phyloP scores from a whole-genome alignment of 2,113 vertebrate genomes.

The Tetrao urogallus region DNA sequence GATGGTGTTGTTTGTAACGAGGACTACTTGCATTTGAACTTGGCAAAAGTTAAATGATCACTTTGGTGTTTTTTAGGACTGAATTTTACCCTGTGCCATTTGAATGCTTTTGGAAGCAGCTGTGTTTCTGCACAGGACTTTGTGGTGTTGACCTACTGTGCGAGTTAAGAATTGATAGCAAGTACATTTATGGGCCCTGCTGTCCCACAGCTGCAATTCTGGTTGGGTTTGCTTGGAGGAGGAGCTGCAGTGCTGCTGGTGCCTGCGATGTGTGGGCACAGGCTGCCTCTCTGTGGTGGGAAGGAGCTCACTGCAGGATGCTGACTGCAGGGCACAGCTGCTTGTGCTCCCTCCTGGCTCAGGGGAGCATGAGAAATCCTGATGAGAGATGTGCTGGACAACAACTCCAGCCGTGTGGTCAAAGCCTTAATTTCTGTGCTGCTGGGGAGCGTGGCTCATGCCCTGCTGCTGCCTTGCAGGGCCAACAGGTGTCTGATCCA shows the following conservation, averaged over 20 bases:
- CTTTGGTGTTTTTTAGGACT: background rate
- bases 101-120: fast-evolving
- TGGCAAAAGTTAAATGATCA: fast-evolving
- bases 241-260: background rate
- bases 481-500: background rate
- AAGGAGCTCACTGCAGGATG: background rate
- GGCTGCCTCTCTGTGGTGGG: background rate
- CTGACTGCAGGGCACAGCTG: no score
- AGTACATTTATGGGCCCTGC: fast-evolving
- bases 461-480: background rate
- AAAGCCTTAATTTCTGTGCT: background rate
- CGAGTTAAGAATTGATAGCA: fast-evolving
- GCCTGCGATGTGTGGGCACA: background rate
- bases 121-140: fast-evolving
- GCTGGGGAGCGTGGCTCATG: background rate
- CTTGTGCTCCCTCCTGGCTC: background rate
- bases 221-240: no score
- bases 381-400: background rate
- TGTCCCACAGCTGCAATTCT: background rate
- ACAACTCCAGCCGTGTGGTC: background rate
- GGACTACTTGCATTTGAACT: background rate
- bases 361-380: no score
- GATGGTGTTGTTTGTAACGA: no score
- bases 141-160: fast-evolving
- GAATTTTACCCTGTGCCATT: background rate